Conservation (phyloP, 2,797 vertebrate species). For the Tolypeutes matacus region DNA sequence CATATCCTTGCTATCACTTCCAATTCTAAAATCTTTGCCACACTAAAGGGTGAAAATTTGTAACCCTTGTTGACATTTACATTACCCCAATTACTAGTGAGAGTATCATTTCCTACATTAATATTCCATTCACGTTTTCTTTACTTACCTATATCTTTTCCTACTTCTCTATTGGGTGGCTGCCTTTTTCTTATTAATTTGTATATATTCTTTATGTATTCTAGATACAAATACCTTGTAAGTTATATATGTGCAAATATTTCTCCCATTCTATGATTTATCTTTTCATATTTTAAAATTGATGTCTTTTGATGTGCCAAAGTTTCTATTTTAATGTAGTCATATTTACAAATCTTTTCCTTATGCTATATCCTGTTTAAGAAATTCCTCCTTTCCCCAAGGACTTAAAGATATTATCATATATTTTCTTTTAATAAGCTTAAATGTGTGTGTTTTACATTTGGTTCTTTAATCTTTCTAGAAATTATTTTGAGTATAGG, state of each 20-base stretch:
- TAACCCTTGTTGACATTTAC: neutral
- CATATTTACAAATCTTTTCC: constrained; percentile 8
- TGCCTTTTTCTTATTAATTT: constrained; percentile 17
- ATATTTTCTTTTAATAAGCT: constrained; percentile 46
- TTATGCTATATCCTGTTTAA: neutral
- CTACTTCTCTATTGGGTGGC: neutral
- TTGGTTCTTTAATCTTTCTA: constrained; percentile 48
- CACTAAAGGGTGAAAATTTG: neutral
- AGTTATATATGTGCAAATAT: neutral
- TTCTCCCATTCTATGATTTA: neutral
- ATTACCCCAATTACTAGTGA: neutral
- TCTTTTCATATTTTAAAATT: constrained; percentile 47
- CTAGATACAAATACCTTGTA: neutral
- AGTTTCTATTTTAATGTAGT: constrained; percentile 12
- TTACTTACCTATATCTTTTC: neutral
- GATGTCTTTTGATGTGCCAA: neutral
- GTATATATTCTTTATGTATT: neutral
- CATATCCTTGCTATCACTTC: neutral
- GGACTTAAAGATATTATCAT: neutral
- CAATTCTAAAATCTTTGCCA: constrained; percentile 16
- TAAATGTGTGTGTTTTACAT: constrained; percentile 40
- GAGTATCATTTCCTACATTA: neutral
- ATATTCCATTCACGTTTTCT: neutral
- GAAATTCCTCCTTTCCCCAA: constrained; percentile 25
- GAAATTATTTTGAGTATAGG: neutral